A percentile compares a stretch with the other conserved stretches of the same genome.
Evolutionary conservation across 2,113 vertebrate species (phyloP).

Genomic region (Dasyurus viverrinus): DNA sequence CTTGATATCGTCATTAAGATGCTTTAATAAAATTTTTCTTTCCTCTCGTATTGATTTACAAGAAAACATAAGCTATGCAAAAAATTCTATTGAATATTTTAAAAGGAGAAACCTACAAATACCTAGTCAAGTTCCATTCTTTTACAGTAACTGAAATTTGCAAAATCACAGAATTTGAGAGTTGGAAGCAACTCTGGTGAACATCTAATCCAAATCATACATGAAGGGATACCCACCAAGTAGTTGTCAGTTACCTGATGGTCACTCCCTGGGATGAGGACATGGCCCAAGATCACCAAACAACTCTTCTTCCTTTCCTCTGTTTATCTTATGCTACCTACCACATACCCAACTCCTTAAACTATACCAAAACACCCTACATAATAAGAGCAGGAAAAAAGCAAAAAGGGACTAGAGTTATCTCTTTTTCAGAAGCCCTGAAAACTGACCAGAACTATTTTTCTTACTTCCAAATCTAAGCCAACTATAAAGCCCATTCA

Average conservation of each 20-base stretch:
- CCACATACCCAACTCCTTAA: background rate
- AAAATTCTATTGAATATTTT: background rate
- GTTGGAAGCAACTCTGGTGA: background rate
- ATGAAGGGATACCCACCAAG: background rate
- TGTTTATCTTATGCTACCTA: background rate
- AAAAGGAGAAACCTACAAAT: background rate
- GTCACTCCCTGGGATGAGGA: background rate
- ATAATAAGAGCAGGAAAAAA: background rate
- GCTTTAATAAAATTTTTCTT: background rate
- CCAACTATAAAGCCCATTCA: background rate
- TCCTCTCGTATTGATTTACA: background rate
- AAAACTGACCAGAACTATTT: background rate
- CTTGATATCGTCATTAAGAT: background rate
- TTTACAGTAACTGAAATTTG: background rate
- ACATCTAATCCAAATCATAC: background rate
- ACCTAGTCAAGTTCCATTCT: background rate
- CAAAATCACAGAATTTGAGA: background rate
- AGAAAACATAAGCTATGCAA: background rate
- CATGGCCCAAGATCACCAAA: background rate
- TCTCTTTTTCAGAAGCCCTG: background rate
- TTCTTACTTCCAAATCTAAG: background rate
- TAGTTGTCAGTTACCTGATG: background rate
- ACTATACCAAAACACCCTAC: background rate
- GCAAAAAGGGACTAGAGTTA: background rate
- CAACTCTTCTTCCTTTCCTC: background rate